Evolutionary conservation across 1,140 invertebrate genomes (phyloP), one percentile per base, ranked within the genome.

Genomic region (Brachionus rotundiformis): DNA sequence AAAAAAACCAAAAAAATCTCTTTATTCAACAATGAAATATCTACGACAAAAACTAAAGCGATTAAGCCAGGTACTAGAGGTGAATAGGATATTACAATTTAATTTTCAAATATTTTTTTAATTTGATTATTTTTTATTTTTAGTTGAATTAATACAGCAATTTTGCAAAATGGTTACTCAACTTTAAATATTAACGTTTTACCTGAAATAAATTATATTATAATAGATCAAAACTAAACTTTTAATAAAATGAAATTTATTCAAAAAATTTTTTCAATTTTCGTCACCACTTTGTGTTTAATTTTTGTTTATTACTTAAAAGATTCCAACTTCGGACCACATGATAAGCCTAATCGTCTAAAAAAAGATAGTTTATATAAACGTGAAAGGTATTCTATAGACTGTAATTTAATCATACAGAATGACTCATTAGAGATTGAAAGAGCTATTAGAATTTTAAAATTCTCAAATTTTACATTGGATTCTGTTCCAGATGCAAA

Each of bases 391-490:
- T 76, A 76, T 19, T 6, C 19, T 41, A 33, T 76, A 2, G n/a
- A 49, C 13, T 76, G 73, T 49, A 2, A 49, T 7, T 8, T 49
- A 16, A 16, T 76, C 31, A 33, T 76, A 16, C 19, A 49, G 10
- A 54, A 76, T 4, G 44, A 76, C 8, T 19, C 41, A 49, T 27
- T 31, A 6, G 73, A 76, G 16, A 76, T 76, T 13, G 27, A 76
- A 76, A 49, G 29, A 31, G n/a, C 47, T n/a, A 54, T 27, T 7
- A 29, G 11, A 27, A 16, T 31, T 7, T 11, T 76, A 1, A 49
- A 49, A 2, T 16, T 5, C 33, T 49, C 33, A 29, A 54, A 54
- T 76, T 10, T 44, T 10, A 36, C 39, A 25, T 33, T 2, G 8
- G 0, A 16, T 1, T 6, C 31, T 2, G 31, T 81, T 23, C 31